Evolutionary conservation across 2,888 invertebrate genomes (phyloP), one percentile per base, ranked within the genome.

Genomic region (Acleris cristana): DNA sequence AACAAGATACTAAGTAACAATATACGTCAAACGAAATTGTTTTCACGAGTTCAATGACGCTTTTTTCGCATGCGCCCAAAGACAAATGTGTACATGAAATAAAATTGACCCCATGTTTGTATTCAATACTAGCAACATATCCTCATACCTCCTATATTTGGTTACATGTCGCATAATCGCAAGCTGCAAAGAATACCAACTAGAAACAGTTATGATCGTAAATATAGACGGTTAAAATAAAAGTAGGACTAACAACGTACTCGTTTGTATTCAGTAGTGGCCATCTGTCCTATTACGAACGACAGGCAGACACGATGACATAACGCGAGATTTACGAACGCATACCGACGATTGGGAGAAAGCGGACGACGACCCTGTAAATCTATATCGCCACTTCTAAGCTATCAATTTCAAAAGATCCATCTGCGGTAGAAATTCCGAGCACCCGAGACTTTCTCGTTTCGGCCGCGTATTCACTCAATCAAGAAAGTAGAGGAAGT

Each of bases 401-500:
- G 76, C 79, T 76, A 79, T 78, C 78, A 76, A 78, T 80, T 82
- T 81, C 75, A 80, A 79, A 79, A 80, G 79, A 80, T 74, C 74
- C 79, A 78, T 78, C 76, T 77, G 79, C 74, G 71, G 70, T 74
- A 73, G 70, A 73, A 72, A 72, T 70, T 70, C 70, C 73, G 74
- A 78, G 76, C 75, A 72, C 72, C 73, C 65, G 72, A 71, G 68
- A 75, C 75, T 73, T 82, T 79, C 79, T 77, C 75, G 80, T 83
- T 75, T 78, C 75, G 76, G 79, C 68, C 77, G 79, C 72, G 68
- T 79, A 81, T 79, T 80, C 78, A 79, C 79, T 79, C 75, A 76
- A 77, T 83, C 82, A 86, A 76, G 83, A 85, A 82, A 83, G 83
- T 78, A 75, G 78, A 85, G 87, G 87, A 87, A 86, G 83, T 82